phyloP scores from a whole-genome alignment of 2,797 vertebrate species.

The Lycodopsis pacificus region DNA sequence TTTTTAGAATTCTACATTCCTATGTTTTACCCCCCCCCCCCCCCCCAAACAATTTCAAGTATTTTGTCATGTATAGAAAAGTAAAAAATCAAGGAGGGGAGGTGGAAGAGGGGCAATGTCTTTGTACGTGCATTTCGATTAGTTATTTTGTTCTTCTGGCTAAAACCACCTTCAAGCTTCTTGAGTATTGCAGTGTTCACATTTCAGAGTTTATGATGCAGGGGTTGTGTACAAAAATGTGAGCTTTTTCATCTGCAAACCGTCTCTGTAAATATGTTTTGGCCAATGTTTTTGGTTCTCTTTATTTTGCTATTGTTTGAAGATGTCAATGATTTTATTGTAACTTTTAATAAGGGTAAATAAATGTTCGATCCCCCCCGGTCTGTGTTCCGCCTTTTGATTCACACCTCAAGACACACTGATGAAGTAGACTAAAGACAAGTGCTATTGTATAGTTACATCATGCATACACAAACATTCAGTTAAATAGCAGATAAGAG shows the following conservation, averaged over 20 bases:
- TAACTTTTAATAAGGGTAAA: constrained; percentile 89
- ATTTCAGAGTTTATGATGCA: constrained; percentile 85
- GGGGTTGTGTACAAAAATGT: constrained; percentile 89
- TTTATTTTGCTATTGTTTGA: constrained; percentile 95
- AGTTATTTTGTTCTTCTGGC: constrained; percentile 80
- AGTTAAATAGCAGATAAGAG: too few species aligned
- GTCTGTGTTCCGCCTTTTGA: constrained; percentile 65
- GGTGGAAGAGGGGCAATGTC: constrained; percentile 77
- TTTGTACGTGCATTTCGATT: constrained; percentile 79
- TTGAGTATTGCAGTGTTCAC: constrained; percentile 87
- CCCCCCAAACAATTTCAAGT: constrained; percentile 76
- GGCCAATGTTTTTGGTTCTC: constrained; percentile 90
- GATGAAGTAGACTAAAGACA: background rate
- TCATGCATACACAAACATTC: background rate
- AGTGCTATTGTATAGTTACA: background rate
- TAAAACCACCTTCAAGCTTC: constrained; percentile 85
- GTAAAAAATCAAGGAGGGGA: constrained; percentile 74
- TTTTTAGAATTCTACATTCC: constrained; percentile 86
- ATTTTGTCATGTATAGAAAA: constrained; percentile 86
- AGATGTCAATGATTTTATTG: constrained; percentile 89
- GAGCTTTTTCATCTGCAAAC: constrained; percentile 89
- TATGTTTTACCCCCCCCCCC: constrained; percentile 70
- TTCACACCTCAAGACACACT: constrained; percentile 41
- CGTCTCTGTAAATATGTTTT: constrained; percentile 98
- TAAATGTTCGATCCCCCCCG: constrained; percentile 86